Evolutionary conservation across 1,140 invertebrate genomes (phyloP).

Genomic region (Meteorus sp.): DNA sequence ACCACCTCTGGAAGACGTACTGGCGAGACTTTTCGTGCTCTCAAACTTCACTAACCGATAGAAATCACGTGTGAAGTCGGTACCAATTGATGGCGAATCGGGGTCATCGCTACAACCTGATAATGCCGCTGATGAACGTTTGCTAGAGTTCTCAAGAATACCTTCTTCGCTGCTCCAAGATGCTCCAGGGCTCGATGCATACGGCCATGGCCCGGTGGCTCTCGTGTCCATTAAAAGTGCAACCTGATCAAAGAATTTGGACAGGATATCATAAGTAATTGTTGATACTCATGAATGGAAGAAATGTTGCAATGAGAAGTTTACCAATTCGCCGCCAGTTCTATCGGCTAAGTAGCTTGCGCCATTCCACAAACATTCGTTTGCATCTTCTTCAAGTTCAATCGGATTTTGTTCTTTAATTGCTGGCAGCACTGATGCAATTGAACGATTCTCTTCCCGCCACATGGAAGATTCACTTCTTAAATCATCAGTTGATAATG

Average conservation of each 20-base stretch:
- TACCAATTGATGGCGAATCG: constrained; percentile 69
- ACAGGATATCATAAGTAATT: too few relatives aligned
- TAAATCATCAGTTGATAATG: constrained; percentile 69
- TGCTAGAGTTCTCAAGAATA: constrained; percentile 52
- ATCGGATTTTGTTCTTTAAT: constrained; percentile 73
- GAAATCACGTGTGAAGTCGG: constrained; percentile 78
- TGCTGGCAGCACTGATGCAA: constrained; percentile 67
- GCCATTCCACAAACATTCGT: constrained; percentile 74
- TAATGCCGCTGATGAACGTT: constrained; percentile 69
- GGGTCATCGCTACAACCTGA: constrained; percentile 67
- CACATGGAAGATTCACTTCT: constrained; percentile 50
- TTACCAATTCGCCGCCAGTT: constrained; percentile 58
- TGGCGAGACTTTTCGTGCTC: constrained; percentile 77
- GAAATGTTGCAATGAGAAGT: too few relatives aligned
- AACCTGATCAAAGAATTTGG: constrained; percentile 31
- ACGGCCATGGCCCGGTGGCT: constrained; percentile 47
- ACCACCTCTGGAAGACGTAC: constrained; percentile 69
- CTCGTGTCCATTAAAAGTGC: constrained; percentile 48
- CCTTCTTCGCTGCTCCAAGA: constrained; percentile 54
- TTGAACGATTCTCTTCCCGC: constrained; percentile 45
- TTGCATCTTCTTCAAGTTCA: constrained; percentile 73
- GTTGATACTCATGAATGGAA: too few relatives aligned
- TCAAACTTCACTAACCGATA: constrained; percentile 77
- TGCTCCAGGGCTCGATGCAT: constrained; percentile 48
- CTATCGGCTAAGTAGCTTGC: constrained; percentile 64